Percentiles rank a stretch among this genome's conserved stretches.
These are phyloP conservation scores for Tapirus indicus DNA, from an alignment of 2,797 vertebrate genomes.

Conservation along the genomic window DNA sequence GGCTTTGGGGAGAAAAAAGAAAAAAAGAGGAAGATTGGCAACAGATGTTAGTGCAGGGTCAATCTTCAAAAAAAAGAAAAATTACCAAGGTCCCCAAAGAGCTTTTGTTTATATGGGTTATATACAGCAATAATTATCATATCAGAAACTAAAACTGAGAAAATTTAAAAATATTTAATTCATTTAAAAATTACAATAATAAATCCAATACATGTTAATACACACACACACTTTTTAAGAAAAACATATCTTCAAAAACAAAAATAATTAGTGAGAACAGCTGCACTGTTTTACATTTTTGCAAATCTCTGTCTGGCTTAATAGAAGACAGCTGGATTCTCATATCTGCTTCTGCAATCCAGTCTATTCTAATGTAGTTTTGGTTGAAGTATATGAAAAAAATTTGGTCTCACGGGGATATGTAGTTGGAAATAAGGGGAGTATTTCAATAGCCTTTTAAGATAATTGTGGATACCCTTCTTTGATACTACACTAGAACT, in stretches of 20 bases:
- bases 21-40: no score
- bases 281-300: neutral
- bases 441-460: conserved; percentile 30
- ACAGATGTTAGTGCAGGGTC: no score
- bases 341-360: neutral
- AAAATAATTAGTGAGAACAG: neutral
- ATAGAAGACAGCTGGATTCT: neutral
- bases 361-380: neutral
- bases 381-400: conserved; percentile 30
- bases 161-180: neutral
- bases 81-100: neutral
- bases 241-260: neutral
- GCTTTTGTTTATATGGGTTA: neutral
- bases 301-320: neutral
- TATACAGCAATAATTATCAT: neutral
- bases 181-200: neutral
- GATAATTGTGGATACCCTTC: neutral
- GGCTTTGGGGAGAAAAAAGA: no score
- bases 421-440: neutral
- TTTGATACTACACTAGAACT: neutral
- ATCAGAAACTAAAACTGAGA: neutral
- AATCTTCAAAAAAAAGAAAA: neutral
- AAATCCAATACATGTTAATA: neutral
- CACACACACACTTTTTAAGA: neutral
- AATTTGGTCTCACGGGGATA: neutral